Evolutionary conservation across 2,113 vertebrate species (phyloP).

Genomic region (Pseudorhombus dupliciocellatus): DNA sequence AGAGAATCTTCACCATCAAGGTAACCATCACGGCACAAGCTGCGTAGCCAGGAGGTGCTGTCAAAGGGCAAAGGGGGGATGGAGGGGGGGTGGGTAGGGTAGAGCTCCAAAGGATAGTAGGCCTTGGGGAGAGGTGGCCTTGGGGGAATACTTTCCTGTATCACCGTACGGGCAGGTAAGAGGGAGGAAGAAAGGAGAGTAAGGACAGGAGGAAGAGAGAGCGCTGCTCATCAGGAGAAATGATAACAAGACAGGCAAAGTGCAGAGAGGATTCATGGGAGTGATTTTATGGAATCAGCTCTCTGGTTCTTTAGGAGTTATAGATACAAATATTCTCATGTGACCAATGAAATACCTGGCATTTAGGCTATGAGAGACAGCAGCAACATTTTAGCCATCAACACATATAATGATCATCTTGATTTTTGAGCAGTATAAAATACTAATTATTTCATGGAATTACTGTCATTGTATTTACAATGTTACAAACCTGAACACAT

Average conservation of each 20-base stretch:
- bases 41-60: conserved; percentile 89
- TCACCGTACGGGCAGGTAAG: conserved; percentile 15
- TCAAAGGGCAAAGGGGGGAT: conserved; percentile 83
- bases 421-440: too few species aligned
- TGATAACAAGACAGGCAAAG: conserved; percentile 67
- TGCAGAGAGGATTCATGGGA: conserved; percentile 46
- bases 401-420: not conserved
- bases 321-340: conserved; percentile 1
- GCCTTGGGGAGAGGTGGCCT: conserved; percentile 97
- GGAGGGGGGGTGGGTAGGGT: conserved; percentile 83
- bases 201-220: conserved; percentile 58
- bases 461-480: not conserved
- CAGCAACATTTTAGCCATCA: not conserved
- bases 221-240: conserved; percentile 66
- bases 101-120: conserved; percentile 91
- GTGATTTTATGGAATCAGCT: conserved; percentile 32
- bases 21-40: conserved; percentile 86
- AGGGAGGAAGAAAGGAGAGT: conserved; percentile 26
- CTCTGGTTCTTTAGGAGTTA: conserved; percentile 11
- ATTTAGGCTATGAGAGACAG: not conserved
- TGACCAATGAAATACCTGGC: conserved; percentile 10
- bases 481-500: not conserved
- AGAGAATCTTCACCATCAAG: conserved; percentile 76
- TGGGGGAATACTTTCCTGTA: conserved; percentile 92
- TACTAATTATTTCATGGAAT: too few species aligned